A percentile compares a stretch with the other conserved stretches of the same genome.
Conservation (phyloP, 1,140 invertebrate species). For the Micrasema longulum region DNA sequence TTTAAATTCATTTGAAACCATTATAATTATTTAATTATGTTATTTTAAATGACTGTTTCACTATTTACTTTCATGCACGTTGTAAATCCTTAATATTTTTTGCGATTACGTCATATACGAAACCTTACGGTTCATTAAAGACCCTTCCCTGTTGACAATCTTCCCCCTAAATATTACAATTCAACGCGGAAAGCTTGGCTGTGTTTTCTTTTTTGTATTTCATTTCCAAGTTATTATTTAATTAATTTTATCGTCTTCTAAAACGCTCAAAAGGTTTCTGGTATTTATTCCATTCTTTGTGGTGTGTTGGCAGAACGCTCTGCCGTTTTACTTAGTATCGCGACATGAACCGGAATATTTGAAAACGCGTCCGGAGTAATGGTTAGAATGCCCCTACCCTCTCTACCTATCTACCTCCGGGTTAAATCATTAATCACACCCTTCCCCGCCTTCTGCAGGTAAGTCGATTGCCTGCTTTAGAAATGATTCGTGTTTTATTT, state of each 20-base stretch:
- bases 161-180: constrained; percentile 10
- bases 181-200: neutral
- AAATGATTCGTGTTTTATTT: constrained; percentile 49
- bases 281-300: neutral
- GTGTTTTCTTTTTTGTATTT: neutral
- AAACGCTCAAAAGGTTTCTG: too few species aligned
- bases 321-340: neutral
- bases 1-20: too few species aligned
- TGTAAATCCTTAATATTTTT: too few species aligned
- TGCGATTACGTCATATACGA: neutral
- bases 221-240: neutral
- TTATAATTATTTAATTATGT: too few species aligned
- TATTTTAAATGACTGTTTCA: too few species aligned
- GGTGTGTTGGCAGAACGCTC: neutral
- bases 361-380: neutral
- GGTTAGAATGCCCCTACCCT: constrained; percentile 1
- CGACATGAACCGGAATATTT: neutral
- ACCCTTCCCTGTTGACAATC: constrained; percentile 3
- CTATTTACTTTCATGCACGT: too few species aligned
- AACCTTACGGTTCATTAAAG: neutral
- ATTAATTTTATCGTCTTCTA: too few species aligned
- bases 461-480: constrained; percentile 44
- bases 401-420: constrained; percentile 7
- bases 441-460: constrained; percentile 33
- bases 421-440: constrained; percentile 44